Percentiles rank a stretch among this genome's conserved stretches.
phyloP scores from a whole-genome alignment of 2,797 vertebrate genomes.

The Chiroxiphia lanceolata region DNA sequence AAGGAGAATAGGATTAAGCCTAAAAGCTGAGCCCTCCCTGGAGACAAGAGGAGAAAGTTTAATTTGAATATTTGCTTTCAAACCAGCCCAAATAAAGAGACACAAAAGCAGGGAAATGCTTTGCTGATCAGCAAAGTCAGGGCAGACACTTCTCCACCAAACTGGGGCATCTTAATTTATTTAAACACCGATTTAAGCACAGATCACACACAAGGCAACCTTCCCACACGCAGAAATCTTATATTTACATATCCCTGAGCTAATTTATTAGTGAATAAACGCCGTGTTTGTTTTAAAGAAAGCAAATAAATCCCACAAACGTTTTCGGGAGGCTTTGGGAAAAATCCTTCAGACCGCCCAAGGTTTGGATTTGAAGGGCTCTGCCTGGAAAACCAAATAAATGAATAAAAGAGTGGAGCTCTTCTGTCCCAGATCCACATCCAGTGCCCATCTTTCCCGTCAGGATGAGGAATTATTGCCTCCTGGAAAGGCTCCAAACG shows the following conservation, averaged over 20 bases:
- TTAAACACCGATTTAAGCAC: background rate
- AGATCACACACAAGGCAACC: background rate
- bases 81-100: background rate
- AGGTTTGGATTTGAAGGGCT: background rate
- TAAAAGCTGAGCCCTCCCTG: background rate
- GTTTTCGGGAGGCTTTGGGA: background rate
- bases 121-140: background rate
- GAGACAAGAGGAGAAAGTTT: background rate
- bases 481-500: conserved; percentile 21
- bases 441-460: background rate
- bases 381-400: background rate
- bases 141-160: background rate
- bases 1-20: conserved; percentile 12
- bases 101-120: background rate
- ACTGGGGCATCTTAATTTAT: background rate
- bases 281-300: background rate
- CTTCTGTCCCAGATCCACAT: background rate
- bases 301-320: background rate
- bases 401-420: background rate
- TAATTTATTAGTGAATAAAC: background rate
- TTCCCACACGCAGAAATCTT: background rate
- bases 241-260: background rate
- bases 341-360: background rate
- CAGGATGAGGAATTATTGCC: background rate
- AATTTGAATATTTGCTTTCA: background rate